Evolutionary conservation across 1,140 invertebrate species (phyloP).

Genomic region (Zaprionus camerounensis): DNA sequence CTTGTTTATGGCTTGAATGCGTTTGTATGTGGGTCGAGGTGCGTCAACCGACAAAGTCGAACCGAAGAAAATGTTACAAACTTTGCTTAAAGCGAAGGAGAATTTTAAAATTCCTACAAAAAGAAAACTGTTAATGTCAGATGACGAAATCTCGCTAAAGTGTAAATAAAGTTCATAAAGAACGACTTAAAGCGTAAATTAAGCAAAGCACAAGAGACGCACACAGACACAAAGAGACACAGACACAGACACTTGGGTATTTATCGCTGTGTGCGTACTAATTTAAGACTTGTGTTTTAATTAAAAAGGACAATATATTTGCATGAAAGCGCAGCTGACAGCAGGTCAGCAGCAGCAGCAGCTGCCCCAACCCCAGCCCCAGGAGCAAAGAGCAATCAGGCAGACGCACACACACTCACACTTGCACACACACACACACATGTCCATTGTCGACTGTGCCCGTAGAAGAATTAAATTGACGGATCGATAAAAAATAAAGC

Average conservation of each 20-base stretch:
- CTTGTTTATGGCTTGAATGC: constrained; percentile 43
- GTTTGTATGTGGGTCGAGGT: constrained; percentile 63
- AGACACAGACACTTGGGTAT: constrained; percentile 15
- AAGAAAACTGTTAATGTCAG: constrained; percentile 40
- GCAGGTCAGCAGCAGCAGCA: constrained; percentile 50
- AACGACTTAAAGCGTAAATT: constrained; percentile 25
- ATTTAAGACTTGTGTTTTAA: constrained; percentile 81
- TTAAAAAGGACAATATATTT: constrained; percentile 81
- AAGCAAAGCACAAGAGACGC: constrained; percentile 23
- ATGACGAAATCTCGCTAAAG: constrained; percentile 50
- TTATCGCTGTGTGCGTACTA: constrained; percentile 42
- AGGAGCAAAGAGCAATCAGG: constrained; percentile 40
- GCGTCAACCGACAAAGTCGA: constrained; percentile 34
- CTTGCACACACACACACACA: constrained; percentile 7
- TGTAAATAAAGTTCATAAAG: constrained; percentile 48
- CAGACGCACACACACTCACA: constrained; percentile 10
- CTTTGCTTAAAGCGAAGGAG: constrained; percentile 49
- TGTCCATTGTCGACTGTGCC: constrained; percentile 7
- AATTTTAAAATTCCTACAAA: constrained; percentile 28
- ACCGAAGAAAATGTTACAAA: constrained; percentile 28
- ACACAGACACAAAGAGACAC: constrained; percentile 29
- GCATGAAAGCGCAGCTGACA: constrained; percentile 72
- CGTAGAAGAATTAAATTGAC: constrained; percentile 66
- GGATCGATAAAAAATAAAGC: constrained; percentile 73
- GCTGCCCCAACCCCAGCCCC: not conserved